A percentile compares a stretch with the other conserved stretches of the same genome.
These are phyloP conservation scores for Fulica atra DNA, from an alignment of 2,113 vertebrate species.

Conservation along the genomic window DNA sequence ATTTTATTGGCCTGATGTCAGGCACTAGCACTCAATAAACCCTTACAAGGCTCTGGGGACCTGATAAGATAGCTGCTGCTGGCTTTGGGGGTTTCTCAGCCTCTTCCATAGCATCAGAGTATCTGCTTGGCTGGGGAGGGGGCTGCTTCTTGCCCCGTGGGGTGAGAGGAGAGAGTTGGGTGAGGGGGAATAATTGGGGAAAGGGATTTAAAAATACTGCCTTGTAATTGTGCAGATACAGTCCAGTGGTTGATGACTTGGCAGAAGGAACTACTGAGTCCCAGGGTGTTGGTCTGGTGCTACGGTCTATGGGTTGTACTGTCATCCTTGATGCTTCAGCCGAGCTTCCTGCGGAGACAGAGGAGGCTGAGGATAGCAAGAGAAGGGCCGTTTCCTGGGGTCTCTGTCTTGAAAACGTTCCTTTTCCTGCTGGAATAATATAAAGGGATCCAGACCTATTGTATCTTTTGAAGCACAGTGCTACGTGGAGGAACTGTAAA, in stretches of 20 bases:
- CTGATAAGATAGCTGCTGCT: not conserved
- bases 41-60: not conserved
- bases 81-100: not conserved
- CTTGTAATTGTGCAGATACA: not conserved
- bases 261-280: not conserved
- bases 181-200: not conserved
- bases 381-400: not conserved
- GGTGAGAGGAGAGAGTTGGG: not conserved
- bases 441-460: not conserved
- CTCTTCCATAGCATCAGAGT: not conserved
- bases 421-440: not conserved
- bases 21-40: not conserved
- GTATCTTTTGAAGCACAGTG: not conserved
- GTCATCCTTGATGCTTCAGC: fast-evolving
- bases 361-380: not conserved
- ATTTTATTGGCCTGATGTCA: not conserved
- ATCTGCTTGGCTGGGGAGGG: not conserved
- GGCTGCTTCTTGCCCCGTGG: not conserved
- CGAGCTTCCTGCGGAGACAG: not conserved
- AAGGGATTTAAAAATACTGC: not conserved
- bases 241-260: not conserved
- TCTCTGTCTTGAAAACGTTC: not conserved
- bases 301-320: fast-evolving
- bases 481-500: too few relatives aligned
- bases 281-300: not conserved